Evolutionary conservation across 2,113 vertebrate genomes (phyloP).

Genomic region (Eolophus roseicapilla): DNA sequence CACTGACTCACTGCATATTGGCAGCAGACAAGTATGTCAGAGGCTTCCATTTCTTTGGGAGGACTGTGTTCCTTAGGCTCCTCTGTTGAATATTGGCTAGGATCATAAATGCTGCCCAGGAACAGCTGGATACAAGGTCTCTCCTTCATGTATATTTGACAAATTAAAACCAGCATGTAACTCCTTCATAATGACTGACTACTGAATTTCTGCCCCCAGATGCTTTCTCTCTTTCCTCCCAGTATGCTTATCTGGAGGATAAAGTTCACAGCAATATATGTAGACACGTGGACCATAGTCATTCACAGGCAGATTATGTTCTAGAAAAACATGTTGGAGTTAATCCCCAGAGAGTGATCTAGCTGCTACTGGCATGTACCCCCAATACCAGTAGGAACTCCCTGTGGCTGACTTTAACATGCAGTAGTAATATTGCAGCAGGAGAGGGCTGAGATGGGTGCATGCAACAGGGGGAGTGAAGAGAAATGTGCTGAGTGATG

Average conservation of each 20-base stretch:
- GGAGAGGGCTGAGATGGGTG: background rate
- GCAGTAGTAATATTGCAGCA: background rate
- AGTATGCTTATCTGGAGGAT: background rate
- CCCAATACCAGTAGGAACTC: background rate
- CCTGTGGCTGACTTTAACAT: background rate
- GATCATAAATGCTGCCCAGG: background rate
- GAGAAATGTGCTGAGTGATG: background rate
- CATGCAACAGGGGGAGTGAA: background rate
- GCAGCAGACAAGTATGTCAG: background rate
- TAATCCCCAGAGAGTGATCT: background rate
- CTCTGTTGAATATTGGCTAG: background rate
- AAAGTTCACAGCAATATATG: background rate
- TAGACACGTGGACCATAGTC: background rate
- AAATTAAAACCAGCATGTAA: background rate
- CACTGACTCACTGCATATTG: background rate
- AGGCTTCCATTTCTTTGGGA: background rate
- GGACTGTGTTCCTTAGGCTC: background rate
- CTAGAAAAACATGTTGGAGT: background rate
- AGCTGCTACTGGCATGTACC: accelerated
- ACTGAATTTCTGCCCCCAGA: too few relatives aligned
- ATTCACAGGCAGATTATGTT: background rate
- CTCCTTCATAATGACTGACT: background rate
- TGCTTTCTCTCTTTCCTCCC: background rate
- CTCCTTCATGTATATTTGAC: background rate
- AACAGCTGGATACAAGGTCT: background rate